phyloP scores from a whole-genome alignment of 2,797 vertebrate genomes.

The Anabas testudineus region DNA sequence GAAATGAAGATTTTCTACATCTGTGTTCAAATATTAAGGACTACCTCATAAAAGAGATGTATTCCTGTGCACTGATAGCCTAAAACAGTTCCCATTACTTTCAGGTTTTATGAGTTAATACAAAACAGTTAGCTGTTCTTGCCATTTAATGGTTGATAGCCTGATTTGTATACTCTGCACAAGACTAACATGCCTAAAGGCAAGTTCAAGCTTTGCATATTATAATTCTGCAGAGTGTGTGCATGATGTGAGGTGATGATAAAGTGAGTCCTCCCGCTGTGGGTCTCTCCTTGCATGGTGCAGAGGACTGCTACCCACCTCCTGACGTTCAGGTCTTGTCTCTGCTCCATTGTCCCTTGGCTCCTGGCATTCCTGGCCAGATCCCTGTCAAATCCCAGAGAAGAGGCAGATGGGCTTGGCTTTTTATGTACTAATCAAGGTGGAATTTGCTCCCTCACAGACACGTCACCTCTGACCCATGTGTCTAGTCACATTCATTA shows the following conservation, averaged over 20 bases:
- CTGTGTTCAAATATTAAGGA: conserved; percentile 56
- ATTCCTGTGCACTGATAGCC: conserved; percentile 29
- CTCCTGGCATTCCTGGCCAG: conserved; percentile 75
- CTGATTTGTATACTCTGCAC: conserved; percentile 65
- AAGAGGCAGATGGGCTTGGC: conserved; percentile 82
- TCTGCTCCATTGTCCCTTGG: conserved; percentile 60
- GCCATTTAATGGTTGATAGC: conserved; percentile 45
- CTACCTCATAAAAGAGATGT: conserved; percentile 37
- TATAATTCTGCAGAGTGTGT: conserved; percentile 52
- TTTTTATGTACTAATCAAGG: conserved; percentile 89
- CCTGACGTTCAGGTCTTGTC: conserved; percentile 32
- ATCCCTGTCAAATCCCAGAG: conserved; percentile 79
- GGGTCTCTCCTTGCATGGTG: conserved; percentile 67
- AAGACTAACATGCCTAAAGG: conserved; percentile 54
- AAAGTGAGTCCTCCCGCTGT: conserved; percentile 65
- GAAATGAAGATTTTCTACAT: conserved; percentile 38
- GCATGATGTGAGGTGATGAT: conserved; percentile 64
- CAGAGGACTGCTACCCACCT: conserved; percentile 45
- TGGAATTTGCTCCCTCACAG: conserved; percentile 87
- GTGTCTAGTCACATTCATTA: conserved; percentile 86
- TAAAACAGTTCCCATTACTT: conserved; percentile 54
- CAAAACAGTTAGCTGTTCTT: conserved; percentile 40
- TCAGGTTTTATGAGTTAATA: conserved; percentile 45
- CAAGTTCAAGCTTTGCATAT: conserved; percentile 55
- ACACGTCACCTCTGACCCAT: conserved; percentile 84